phyloP scores from a whole-genome alignment of 2,113 vertebrate genomes.

The Phrynocephalus versicolor region DNA sequence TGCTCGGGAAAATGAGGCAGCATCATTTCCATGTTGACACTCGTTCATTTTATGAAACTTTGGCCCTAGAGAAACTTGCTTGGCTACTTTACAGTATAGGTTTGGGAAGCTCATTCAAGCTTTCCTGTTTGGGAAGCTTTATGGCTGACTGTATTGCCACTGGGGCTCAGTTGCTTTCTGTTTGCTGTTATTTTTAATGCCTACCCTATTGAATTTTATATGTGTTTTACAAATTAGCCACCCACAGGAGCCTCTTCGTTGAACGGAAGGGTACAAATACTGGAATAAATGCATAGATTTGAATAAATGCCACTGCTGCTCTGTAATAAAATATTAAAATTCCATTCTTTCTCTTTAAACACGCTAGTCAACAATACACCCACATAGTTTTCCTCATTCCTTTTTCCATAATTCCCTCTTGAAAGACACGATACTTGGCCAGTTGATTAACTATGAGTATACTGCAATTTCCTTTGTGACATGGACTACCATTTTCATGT shows the following conservation, averaged over 20 bases:
- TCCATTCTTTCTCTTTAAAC: not conserved
- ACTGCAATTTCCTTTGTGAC: not conserved
- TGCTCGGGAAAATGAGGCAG: not conserved
- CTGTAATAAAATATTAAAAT: not conserved
- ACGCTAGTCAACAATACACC: not conserved
- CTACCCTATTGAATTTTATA: not conserved
- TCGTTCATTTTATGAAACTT: not conserved
- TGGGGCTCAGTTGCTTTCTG: no score
- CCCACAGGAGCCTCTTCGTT: not conserved
- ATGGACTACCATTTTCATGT: not conserved
- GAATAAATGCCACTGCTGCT: not conserved
- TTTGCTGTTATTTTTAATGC: not conserved
- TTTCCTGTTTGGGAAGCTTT: not conserved
- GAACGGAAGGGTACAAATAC: not conserved
- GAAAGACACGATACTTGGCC: not conserved
- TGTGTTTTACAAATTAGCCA: not conserved
- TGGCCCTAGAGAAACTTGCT: not conserved
- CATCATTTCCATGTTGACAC: not conserved
- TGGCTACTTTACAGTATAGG: not conserved
- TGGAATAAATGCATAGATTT: not conserved
- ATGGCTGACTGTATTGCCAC: not conserved
- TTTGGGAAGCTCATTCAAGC: not conserved
- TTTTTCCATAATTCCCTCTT: no score
- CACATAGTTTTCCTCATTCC: not conserved
- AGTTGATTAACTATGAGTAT: conserved; percentile 1